Evolutionary conservation across 2,797 vertebrate species (phyloP), one percentile per base, ranked within the genome.

Genomic region (Buceros bicornis): DNA sequence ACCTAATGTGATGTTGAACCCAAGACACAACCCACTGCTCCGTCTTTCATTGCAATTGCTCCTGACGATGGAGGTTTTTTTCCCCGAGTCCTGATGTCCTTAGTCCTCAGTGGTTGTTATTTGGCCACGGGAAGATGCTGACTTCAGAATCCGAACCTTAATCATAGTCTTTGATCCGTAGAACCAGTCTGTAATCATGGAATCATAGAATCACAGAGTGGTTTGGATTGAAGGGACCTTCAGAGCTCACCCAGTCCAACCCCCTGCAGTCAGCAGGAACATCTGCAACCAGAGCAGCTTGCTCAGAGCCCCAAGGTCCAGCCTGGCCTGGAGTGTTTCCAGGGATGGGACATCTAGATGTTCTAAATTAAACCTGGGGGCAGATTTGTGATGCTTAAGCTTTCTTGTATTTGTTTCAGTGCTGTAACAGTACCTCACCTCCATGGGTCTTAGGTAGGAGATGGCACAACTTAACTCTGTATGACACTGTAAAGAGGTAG

Each of bases 1-100:
- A 1, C 35, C 17, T 54, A 15, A 25, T 0, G 0, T 16, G 47
- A 6, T 16, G 5, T 53, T 72, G 25, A 50, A 65, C 31, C 25
- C 3, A 8, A 67, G 14, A 65, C 76, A 20, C 11, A 11, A 18
- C n/a, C 48, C 24, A 2, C 47, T 83, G 48, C 18, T 29, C 14
- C 3, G 0, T 54, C 31, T 35, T 61, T 24, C 26, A 2, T 73
- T 73, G 33, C 15, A n/a, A 0, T 47, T 71, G 25, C 45, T 90
- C 25, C 26, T 71, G 35, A 31, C 64, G 22, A 26, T 24, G 37
- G 37, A 10, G 16, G 25, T 19, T 13, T 50, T 47, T 7, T 11
- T 65, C 3, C 29, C 16, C 3, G 35, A 33, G 13, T 69, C 26
- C 31, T 58, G 13, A 26, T 50, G 16, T 87, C 47, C 42, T 33